Percentiles rank a stretch among this genome's conserved stretches.
Conservation (phyloP, 2,888 invertebrate genomes). For the Ischnus inquisitorius region DNA sequence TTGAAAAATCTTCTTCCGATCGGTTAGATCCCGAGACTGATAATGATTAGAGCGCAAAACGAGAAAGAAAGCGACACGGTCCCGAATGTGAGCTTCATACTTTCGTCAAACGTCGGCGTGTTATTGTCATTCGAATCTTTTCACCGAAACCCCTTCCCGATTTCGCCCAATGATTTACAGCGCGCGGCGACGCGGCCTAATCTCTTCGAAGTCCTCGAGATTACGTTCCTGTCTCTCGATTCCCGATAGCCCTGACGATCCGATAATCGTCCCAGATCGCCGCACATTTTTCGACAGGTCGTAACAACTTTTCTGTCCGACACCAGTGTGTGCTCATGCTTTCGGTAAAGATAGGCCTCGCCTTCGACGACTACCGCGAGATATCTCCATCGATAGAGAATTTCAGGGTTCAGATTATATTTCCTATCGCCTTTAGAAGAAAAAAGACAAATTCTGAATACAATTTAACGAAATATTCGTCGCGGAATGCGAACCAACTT, state of each 20-base stretch:
- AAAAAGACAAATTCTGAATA: background rate
- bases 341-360: conserved; percentile 1
- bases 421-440: background rate
- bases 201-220: conserved; percentile 25
- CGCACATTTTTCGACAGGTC: conserved; percentile 13
- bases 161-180: background rate
- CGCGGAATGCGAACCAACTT: background rate
- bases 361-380: background rate
- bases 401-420: background rate
- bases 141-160: background rate
- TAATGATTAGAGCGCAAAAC: too few species aligned
- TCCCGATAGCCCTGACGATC: background rate
- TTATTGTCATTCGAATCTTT: background rate
- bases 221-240: conserved; percentile 18
- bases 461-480: background rate
- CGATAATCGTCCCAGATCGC: conserved; percentile 8
- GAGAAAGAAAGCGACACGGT: background rate
- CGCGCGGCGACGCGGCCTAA: background rate
- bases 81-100: background rate
- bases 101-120: background rate
- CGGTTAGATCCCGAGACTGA: too few species aligned
- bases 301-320: background rate
- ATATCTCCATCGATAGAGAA: background rate
- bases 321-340: background rate
- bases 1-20: too few species aligned